Base-by-base conservation (phyloP, 1,140 invertebrate genomes). In the Atta texana region DNA sequence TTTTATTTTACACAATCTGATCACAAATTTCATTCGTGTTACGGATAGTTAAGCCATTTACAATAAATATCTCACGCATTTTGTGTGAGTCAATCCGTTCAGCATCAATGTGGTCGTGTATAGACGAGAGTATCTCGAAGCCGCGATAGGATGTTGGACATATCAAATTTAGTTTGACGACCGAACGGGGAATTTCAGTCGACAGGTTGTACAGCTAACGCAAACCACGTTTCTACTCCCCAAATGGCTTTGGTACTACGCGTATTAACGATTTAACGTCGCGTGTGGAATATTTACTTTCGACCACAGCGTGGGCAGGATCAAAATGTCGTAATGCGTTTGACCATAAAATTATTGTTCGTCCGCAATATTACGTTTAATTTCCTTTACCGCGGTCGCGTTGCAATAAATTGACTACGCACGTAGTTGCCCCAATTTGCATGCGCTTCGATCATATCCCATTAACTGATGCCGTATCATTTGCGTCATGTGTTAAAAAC, bases 151-250 rank as follows among this genome's bases (percentile, higher is more conserved):
- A 72, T 87, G 77, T 84, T 87, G 85, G 57, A 74, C 88, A 66
- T 75, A 84, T 91, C 90, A 90, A 88, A 91, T 91, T 89, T 88
- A 87, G 87, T 90, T 91, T 82, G 81, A 55, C 84, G 85, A 87
- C 84, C 55, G 84, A 86, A 89, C 68, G 24, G 87, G 84, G 84
- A 90, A 85, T 87, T 89, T 71, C 64, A 63, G 63, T 85, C 82
- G 69, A 74, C 85, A 69, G 85, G 74, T 87, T 87, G 85, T 77
- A 87, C 74, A 85, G 88, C 75, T 76, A 78, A 74, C 61, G 75
- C 72, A 68, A 68, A 89, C 89, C 74, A 51, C 87, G 74, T 87
- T 85, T 61, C 90, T 88, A 85, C 90, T 89, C 81, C 57, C 64
- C 66, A 80, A 61, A 87, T 77, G 82, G 61, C 71, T 63, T 63